These are phyloP conservation scores for Orientallactaga sibirica DNA, from an alignment of 2,797 vertebrate species.

Conservation along the genomic window DNA sequence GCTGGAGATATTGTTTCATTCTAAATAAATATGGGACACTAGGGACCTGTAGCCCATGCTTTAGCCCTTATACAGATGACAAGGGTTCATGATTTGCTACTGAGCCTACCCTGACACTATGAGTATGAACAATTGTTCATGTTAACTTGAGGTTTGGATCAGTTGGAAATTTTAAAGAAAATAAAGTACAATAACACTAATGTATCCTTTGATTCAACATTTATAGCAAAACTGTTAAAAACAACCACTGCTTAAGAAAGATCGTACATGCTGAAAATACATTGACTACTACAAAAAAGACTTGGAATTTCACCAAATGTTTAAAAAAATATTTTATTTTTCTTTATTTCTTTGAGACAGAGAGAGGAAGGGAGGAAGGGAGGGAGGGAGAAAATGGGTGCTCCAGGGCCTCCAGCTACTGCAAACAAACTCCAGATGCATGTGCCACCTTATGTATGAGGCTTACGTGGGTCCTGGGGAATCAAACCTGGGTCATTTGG, in stretches of 20 bases:
- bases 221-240: background rate
- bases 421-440: too few relatives aligned
- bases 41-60: background rate
- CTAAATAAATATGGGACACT: background rate
- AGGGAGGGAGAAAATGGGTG: too few relatives aligned
- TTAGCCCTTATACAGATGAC: background rate
- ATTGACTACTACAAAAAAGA: background rate
- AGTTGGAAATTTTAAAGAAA: conserved; percentile 43
- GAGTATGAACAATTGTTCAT: background rate
- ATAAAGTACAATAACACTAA: conserved; percentile 2
- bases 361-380: too few relatives aligned
- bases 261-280: background rate
- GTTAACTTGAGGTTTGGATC: background rate
- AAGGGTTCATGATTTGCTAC: background rate
- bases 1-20: background rate
- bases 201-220: background rate
- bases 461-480: too few relatives aligned
- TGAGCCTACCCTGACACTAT: background rate
- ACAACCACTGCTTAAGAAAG: conserved; percentile 7
- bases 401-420: too few relatives aligned
- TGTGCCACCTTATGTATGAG: too few relatives aligned
- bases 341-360: too few relatives aligned
- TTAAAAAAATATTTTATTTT: too few relatives aligned
- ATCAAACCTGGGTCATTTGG: too few relatives aligned
- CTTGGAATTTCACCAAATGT: background rate